These are phyloP conservation scores for Lymantria monacha DNA, from an alignment of 2,888 invertebrate genomes.

Conservation along the genomic window DNA sequence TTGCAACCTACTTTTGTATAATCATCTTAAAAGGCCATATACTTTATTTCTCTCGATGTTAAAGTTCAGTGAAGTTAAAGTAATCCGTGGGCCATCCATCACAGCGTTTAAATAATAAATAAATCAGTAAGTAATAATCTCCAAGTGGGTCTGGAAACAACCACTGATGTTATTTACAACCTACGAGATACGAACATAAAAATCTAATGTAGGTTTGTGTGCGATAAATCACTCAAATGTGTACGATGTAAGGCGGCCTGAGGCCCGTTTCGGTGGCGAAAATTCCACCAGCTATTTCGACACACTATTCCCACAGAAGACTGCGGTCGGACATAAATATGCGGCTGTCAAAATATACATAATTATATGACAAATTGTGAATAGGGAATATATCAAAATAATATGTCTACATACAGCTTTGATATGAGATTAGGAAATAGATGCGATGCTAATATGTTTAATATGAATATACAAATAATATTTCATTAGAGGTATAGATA, in stretches of 20 bases:
- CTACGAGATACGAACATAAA: slow-evolving; percentile 68
- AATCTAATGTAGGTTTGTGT: slow-evolving; percentile 65
- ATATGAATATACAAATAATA: too few relatives aligned
- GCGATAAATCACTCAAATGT: slow-evolving; percentile 58
- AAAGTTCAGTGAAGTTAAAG: slow-evolving; percentile 32
- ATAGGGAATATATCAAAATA: slow-evolving; percentile 1
- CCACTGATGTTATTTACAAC: slow-evolving; percentile 66
- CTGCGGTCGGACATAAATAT: slow-evolving; percentile 24
- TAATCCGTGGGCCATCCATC: slow-evolving; percentile 52
- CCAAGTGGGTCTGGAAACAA: slow-evolving; percentile 48
- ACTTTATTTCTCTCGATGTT: slow-evolving; percentile 24
- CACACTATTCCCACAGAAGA: slow-evolving; percentile 59
- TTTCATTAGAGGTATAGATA: too few relatives aligned
- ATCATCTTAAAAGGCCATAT: slow-evolving; percentile 30
- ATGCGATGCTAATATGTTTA: too few relatives aligned
- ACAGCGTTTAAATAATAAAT: slow-evolving; percentile 69
- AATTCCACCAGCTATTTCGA: slow-evolving; percentile 56
- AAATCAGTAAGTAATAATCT: slow-evolving; percentile 69
- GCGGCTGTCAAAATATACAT: slow-evolving; percentile 34
- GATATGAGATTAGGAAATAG: too few relatives aligned
- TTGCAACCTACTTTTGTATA: slow-evolving; percentile 22
- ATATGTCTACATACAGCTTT: not conserved
- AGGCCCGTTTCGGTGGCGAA: slow-evolving; percentile 61
- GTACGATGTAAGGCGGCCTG: slow-evolving; percentile 27
- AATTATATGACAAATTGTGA: slow-evolving; percentile 48